Base-by-base conservation (phyloP, 1,140 invertebrate species). In the Drosophila insularis region DNA sequence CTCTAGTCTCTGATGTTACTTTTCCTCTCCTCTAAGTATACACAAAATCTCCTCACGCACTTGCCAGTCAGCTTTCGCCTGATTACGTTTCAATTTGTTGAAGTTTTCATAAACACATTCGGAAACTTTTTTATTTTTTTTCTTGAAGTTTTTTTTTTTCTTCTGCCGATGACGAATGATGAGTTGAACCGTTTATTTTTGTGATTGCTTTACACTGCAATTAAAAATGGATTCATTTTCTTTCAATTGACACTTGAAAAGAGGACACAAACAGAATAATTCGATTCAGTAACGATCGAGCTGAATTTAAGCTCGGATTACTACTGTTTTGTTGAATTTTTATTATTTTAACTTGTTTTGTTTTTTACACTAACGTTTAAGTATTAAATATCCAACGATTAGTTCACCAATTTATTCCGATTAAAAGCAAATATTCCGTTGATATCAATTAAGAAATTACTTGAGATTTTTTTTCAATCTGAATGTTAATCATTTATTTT, bases 21-120 rank as follows among this genome's bases (percentile, higher is more conserved):
- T 6, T 27, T 27, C 27, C 6, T 27, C 27, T 27, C 53, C 55
- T 66, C 66, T 58, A 62, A 62, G 68, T 71, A 43, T 40, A 66
- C 43, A 27, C 65, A 74, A 43, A 17, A 68, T 50, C 58, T 19
- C 31, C 11, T 27, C 68, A 63, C 73, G 54, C 68, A 67, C 68
- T 86, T 63, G 53, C 19, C 61, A 32, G 62, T 35, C 56, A 72
- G 60, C 74, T 75, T 86, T 86, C 78, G 84, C 82, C 75, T 64
- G 79, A 87, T 89, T 87, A 82, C 80, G 84, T 89, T 89, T 87
- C 84, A 89, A 87, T 87, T 87, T 89, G 54, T 58, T 70, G 61
- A 61, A 64, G 69, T 73, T 78, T 80, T 75, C 78, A 70, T 74
- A 69, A 78, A 75, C 81, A 80, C 69, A 54, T 63, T 74, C 60